Evolutionary conservation across 2,797 vertebrate species (phyloP), one percentile per base, ranked within the genome.

Genomic region (Sternarchorhynchus goeldii): DNA sequence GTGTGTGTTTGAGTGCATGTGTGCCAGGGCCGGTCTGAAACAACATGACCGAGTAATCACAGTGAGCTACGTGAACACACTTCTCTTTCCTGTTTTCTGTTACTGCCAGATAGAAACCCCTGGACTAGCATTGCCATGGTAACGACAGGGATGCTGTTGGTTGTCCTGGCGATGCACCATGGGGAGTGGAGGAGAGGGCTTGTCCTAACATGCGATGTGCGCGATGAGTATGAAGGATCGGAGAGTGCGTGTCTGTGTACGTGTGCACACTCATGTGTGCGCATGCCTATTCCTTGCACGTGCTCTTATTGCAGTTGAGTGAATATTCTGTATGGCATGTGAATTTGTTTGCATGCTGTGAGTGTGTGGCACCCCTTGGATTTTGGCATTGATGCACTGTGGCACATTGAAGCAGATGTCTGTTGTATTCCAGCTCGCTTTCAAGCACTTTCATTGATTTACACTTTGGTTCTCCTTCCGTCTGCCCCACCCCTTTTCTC

Each of bases 121-220:
- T 36, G 58, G 53, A 76, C 53, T 69, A 53, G 29, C 50, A 29
- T 83, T 12, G 0, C 77, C 80, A 82, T 85, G 76, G 82, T 76
- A 81, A 79, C 68, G 36, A 56, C 66, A 79, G 39, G 74, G 72
- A 82, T 82, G 85, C 85, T 86, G 83, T 74, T 78, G 75, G 72
- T 75, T 76, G 76, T 78, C 80, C 59, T 80, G 76, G 81, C 82
- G 81, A 81, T 72, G 76, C 56, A 20, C 73, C 79, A 36, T 62
- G 65, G 69, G 85, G 76, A 73, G 67, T 79, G 72, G n/a, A 78
- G 60, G 7, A 65, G 41, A 81, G 73, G 67, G 81, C 79, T 72
- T 62, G 81, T 81, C 69, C 59, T 57, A 45, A 75, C 79, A 77
- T 77, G 79, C 65, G 63, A 72, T 69, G 79, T 32, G 73, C 79